Base-by-base conservation (phyloP, 30 jellyfish, hydroid and myxozoan genomes). In the Chironex yamaguchii region DNA sequence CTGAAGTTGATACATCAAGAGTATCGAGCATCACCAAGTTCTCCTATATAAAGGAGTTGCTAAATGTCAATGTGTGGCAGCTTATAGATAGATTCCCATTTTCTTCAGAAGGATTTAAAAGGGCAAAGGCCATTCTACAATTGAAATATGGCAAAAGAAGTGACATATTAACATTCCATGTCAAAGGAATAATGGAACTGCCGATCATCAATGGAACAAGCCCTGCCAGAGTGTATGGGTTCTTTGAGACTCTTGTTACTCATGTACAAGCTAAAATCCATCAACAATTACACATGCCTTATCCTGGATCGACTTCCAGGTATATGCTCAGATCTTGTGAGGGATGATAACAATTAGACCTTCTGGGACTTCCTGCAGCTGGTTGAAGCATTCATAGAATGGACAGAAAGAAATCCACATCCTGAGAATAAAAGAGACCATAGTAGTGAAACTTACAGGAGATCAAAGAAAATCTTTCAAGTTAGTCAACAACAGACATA, bases 321-420 rank as follows among this genome's bases (percentile, higher is more conserved):
- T 17, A 76, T 86, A 58, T 86, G 87, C 31, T 79, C 96, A 54
- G 87, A 86, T 76, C 76, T 86, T 36, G 96, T 86, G 32, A 65
- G 87, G 20, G 34, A 42, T n/a, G 92, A 86, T 67, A 87, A 86
- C 20, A 81, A 66, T 68, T 86, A 91, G 96, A 85, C 76, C 33
- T 79, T 64, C 29, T 86, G 96, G 96, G 78, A 32, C 29, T 86
- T 86, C 75, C 86, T 83, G 36, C 67, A 75, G n/a, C 42, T 86
- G n/a, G 70, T 64, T 27, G 62, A 86, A 29, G 85, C 96, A 35
- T 87, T 74, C 64, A 62, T 52, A 67, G 49, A 52, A 77, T 86
- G 96, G 96, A 86, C 92, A 9, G 96, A 75, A 78, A 52, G 96
- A 42, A 86, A 86, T 49, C 96, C n/a, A n/a, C n/a, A n/a, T n/a